Base-by-base conservation (phyloP, 2,888 invertebrate genomes). In the Taphrorychus bicolor region DNA sequence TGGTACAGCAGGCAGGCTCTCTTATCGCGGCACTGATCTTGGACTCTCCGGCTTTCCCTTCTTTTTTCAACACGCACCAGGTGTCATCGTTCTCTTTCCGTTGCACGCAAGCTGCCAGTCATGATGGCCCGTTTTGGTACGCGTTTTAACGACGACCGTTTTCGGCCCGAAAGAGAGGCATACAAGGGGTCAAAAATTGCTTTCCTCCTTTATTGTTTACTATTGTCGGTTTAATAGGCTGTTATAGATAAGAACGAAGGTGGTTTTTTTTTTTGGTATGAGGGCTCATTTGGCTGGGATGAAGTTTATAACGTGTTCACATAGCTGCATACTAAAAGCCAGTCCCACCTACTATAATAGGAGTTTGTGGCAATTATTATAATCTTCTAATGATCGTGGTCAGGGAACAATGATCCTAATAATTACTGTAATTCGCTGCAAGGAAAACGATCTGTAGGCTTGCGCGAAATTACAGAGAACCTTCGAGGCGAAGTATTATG, bases 51-150 rank as follows among this genome's bases (percentile, higher is more conserved):
- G 42, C 58, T 59, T 65, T 42, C 17, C 21, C 45, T 23, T 66
- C 58, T 61, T 61, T 66, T 58, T 66, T 52, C 40, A 49, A 22
- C 42, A 22, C 41, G 40, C 23, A 21, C 45, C 23, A 17, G 18
- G 49, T 21, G 5, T 45, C 17, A 2, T 3, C 80, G 93, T 94
- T 63, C 57, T 66, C 58, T 63, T 45, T 66, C 53, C 32, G 45
- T 57, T 17, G 11, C 41, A 51, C 56, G 40, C 59, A 60, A 51
- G 59, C 54, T 14, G 59, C 42, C 66, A 45, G 40, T 45, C 58
- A 68, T 68, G 70, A 68, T 67, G 61, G 59, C 66, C 70, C 49
- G 70, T 66, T 70, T 69, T 57, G 53, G 19, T 51, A 51, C 51
- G 59, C 54, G 24, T 60, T 69, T 66, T 65, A 65, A 49, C 48